Evolutionary conservation across 2,113 vertebrate genomes (phyloP).

Genomic region (Budorcas taxicolor): DNA sequence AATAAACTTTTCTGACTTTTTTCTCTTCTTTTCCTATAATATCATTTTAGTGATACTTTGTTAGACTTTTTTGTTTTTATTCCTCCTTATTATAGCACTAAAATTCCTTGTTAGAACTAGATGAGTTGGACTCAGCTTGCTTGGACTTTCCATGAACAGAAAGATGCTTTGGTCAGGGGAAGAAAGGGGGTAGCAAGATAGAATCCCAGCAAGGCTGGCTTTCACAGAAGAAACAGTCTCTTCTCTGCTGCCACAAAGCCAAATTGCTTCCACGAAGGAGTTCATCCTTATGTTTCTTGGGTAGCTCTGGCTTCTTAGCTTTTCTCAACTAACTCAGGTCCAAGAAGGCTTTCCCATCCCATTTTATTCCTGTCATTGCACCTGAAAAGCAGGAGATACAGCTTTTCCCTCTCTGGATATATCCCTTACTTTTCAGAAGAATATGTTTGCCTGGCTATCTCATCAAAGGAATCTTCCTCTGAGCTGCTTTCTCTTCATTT

Average conservation of each 20-base stretch:
- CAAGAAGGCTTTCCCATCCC: neutral
- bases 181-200: neutral
- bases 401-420: neutral
- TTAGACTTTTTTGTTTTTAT: neutral
- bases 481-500: slow-evolving; percentile 17
- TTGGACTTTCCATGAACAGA: neutral
- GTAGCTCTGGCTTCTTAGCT: neutral
- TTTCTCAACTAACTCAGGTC: neutral
- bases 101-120: neutral
- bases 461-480: neutral
- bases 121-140: neutral
- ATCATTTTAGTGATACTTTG: neutral
- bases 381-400: neutral
- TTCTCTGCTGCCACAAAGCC: neutral
- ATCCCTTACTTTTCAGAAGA: neutral
- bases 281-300: neutral
- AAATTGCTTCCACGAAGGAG: neutral
- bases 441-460: neutral
- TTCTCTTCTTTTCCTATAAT: neutral
- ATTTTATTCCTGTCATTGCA: neutral
- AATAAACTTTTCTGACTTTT: neutral
- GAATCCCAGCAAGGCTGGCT: neutral
- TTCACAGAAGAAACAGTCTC: neutral
- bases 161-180: neutral
- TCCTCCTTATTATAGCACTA: neutral